Evolutionary conservation across 2,113 vertebrate species (phyloP).

Genomic region (Crotalus helleri): DNA sequence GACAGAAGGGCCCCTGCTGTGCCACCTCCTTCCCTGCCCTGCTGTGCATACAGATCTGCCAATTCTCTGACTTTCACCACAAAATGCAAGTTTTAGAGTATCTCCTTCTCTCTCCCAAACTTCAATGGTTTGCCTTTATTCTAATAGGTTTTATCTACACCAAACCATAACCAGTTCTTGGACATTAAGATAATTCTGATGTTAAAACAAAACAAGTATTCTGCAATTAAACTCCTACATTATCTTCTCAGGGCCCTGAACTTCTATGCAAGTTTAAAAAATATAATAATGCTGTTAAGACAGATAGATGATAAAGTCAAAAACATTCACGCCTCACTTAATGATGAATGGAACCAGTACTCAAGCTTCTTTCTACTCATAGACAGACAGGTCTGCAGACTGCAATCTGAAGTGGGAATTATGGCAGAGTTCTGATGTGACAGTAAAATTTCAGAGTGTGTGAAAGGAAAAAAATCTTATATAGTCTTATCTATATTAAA

Average conservation of each 20-base stretch:
- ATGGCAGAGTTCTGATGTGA: not conserved
- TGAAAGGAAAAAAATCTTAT: not conserved
- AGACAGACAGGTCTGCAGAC: not conserved
- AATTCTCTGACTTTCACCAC: not conserved
- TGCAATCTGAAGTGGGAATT: not conserved
- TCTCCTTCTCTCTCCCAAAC: not conserved
- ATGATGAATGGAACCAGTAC: not conserved
- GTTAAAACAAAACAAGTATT: not conserved
- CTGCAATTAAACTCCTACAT: not conserved
- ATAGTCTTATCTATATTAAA: not conserved
- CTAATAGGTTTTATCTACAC: not conserved
- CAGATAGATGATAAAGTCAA: not conserved
- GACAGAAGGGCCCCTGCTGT: conserved; percentile 16
- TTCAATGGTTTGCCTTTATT: not conserved
- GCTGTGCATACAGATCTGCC: not conserved
- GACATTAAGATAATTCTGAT: not conserved
- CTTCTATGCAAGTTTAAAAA: not conserved
- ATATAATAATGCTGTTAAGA: not conserved
- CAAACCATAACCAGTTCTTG: not conserved
- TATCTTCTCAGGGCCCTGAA: not conserved
- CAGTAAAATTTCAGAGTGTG: not conserved
- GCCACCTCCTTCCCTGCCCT: conserved; percentile 16
- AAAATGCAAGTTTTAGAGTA: not conserved
- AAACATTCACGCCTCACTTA: not conserved
- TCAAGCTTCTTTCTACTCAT: not conserved